Percentiles rank a stretch among this genome's conserved stretches.
Conservation (phyloP, 2,797 vertebrate genomes). For the Sebastes kiyomatsui region DNA sequence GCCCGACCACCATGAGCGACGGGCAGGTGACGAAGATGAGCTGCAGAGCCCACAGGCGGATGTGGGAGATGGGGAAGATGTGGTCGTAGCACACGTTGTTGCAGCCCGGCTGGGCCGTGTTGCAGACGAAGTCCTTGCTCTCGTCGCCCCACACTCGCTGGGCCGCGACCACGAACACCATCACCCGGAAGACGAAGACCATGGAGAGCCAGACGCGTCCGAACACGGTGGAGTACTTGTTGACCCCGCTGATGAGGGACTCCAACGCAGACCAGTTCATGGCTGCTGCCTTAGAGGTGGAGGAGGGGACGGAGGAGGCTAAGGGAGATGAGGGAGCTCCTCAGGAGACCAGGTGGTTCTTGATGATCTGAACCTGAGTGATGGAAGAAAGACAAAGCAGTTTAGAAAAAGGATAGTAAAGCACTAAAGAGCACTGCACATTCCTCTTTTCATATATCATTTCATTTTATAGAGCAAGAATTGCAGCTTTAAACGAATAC, state of each 20-base stretch:
- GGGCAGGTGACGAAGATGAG: slow-evolving; percentile 98
- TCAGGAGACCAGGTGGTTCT: background rate
- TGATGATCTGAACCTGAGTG: background rate
- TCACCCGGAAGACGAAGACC: slow-evolving; percentile 91
- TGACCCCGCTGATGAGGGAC: slow-evolving; percentile 87
- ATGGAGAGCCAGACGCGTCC: slow-evolving; percentile 93
- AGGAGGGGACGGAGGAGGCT: background rate
- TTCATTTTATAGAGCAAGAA: background rate
- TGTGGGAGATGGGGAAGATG: slow-evolving; percentile 95
- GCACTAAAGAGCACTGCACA: background rate
- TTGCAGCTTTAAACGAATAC: background rate
- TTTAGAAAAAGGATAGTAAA: background rate
- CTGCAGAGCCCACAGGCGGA: slow-evolving; percentile 97
- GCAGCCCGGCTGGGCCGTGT: slow-evolving; percentile 92
- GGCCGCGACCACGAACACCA: slow-evolving; percentile 91
- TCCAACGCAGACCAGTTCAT: slow-evolving; percentile 92
- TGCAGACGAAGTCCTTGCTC: slow-evolving; percentile 90
- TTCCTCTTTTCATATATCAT: background rate
- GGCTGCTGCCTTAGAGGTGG: background rate
- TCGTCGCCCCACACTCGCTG: slow-evolving; percentile 91
- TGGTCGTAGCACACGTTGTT: slow-evolving; percentile 88
- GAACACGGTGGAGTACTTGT: slow-evolving; percentile 92
- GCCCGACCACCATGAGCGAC: slow-evolving; percentile 90
- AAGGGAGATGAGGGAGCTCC: background rate
- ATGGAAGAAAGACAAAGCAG: background rate